phyloP scores from a whole-genome alignment of 2,113 vertebrate species.

The Oncorhynchus masou region DNA sequence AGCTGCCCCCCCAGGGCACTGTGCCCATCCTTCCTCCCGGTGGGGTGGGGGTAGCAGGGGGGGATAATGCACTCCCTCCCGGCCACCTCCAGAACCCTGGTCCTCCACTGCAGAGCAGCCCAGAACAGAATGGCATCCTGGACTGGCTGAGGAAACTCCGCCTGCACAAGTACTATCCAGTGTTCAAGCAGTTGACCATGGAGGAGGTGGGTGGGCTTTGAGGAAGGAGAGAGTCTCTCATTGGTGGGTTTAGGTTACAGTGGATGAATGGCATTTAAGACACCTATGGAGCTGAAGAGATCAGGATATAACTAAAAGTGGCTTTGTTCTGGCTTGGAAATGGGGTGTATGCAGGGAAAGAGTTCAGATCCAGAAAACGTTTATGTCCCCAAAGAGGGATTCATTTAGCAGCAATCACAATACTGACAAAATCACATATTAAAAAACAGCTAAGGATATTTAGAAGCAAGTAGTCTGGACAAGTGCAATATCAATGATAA shows the following conservation, averaged over 20 bases:
- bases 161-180: conserved; percentile 95
- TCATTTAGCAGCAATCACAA: no score
- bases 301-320: no score
- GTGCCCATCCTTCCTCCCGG: conserved; percentile 41
- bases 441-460: no score
- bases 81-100: conserved; percentile 63
- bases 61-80: conserved; percentile 39
- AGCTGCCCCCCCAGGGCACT: conserved; percentile 42
- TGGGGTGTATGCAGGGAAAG: no score
- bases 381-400: no score
- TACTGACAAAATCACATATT: no score
- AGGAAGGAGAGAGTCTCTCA: no score
- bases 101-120: conserved; percentile 59
- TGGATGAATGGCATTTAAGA: background rate
- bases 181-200: conserved; percentile 98
- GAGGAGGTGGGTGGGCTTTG: conserved; percentile 83
- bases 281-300: no score
- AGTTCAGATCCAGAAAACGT: no score
- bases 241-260: background rate
- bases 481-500: no score
- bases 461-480: no score
- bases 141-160: conserved; percentile 95
- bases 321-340: no score
- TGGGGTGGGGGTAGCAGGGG: background rate
- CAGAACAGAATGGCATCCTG: conserved; percentile 91